Base-by-base conservation (phyloP, 2,113 vertebrate genomes). In the Ciconia maguari region DNA sequence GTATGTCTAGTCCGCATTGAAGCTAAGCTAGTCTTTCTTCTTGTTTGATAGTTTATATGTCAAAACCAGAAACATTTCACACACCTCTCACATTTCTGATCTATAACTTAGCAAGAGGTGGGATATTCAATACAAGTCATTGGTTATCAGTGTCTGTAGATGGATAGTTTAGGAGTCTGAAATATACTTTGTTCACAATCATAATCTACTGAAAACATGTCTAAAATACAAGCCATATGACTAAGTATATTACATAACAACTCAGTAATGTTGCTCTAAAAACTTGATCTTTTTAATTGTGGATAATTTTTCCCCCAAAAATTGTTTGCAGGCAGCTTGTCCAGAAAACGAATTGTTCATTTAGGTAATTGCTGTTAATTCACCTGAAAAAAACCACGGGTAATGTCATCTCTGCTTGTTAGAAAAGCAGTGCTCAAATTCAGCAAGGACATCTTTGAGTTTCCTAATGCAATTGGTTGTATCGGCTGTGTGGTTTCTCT, bases 301-400 rank as follows among this genome's bases (percentile, higher is more conserved):
- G 15, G 34, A 24, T 36, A 25, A 48, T 44, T 79, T 32, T 6
- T 4, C 4, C 21, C 3, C 0, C 1, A 6, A 26, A 24, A 52
- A 20, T 7, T 29, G 10, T 69, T 54, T 38, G 14, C 34, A 58
- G 27, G 18, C n/a, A 90, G 13, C 26, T 86, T 87, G 41, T 90
- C 54, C 58, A 88, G 68, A 48, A 80, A 92, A 77, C 2, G 0
- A 48, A 20, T 58, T 52, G 17, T 49, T 76, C 1, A 46, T 87
- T 83, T 71, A 34, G 26, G 11, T 80, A 76, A 60, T 25, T 71
- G 16, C 51, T 61, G 17, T 36, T 51, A 48, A 84, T 83, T 68
- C 30, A 70, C 11, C 24, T 72, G 48, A 62, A 85, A 76, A 62
- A 89, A 90, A 60, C 0, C 19, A 21, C 34, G 3, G 1, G 3